These are phyloP conservation scores for Agriopis marginaria DNA, from an alignment of 2,888 invertebrate genomes.

Conservation along the genomic window DNA sequence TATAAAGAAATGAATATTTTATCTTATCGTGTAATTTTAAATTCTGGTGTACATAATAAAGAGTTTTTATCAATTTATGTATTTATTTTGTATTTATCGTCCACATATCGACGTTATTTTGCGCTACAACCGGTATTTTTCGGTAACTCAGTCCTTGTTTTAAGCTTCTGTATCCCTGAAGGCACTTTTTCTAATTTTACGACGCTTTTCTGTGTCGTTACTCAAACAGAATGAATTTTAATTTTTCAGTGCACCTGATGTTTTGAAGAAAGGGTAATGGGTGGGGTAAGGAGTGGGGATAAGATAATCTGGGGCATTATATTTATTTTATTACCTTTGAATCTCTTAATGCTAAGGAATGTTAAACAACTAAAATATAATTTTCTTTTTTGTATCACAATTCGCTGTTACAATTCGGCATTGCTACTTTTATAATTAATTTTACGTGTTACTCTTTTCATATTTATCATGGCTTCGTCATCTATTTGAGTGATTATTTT, in stretches of 20 bases:
- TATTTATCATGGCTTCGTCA: too few species aligned
- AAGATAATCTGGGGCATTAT: conserved; percentile 30
- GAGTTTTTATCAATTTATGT: too few species aligned
- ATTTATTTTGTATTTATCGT: too few species aligned
- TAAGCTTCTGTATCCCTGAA: conserved; percentile 35
- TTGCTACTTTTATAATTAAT: too few species aligned
- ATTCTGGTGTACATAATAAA: too few species aligned
- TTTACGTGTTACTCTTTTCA: too few species aligned
- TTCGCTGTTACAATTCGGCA: too few species aligned
- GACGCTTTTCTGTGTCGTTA: conserved; percentile 71
- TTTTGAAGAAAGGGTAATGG: conserved; percentile 43
- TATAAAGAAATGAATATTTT: too few species aligned
- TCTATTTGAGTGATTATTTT: too few species aligned
- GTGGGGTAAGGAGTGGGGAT: conserved; percentile 22
- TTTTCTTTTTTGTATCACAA: not conserved
- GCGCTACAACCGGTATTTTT: not conserved
- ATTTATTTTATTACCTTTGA: conserved; percentile 29
- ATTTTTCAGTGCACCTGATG: conserved; percentile 64
- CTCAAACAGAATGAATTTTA: conserved; percentile 63
- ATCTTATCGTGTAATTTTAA: too few species aligned
- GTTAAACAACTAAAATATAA: not conserved
- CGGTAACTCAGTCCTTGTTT: conserved; percentile 10
- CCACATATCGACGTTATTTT: not conserved
- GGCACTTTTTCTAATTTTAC: conserved; percentile 78
- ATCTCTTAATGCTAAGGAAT: conserved; percentile 11